Percentiles rank a stretch among this genome's conserved stretches.
These are phyloP conservation scores for Hermaeophaga mercurialis DNA, from an alignment of 2,888 invertebrate species.

Conservation along the genomic window DNA sequence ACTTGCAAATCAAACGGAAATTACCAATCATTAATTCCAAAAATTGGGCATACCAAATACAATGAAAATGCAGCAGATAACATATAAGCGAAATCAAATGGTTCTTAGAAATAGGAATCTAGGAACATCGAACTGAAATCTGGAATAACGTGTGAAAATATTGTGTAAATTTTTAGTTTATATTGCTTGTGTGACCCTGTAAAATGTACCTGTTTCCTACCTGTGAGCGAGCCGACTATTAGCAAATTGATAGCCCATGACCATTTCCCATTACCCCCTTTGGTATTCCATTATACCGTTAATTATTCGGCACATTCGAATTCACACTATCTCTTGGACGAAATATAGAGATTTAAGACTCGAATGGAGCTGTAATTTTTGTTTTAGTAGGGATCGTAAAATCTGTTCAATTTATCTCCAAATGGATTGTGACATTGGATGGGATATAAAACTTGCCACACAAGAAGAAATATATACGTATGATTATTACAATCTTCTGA, in stretches of 20 bases:
- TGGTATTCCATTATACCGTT: conserved; percentile 26
- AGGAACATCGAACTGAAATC: too few relatives aligned
- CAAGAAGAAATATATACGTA: conserved; percentile 2
- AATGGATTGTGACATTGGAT: not conserved
- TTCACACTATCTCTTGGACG: conserved; percentile 25
- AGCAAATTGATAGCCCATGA: conserved; percentile 31
- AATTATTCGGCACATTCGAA: conserved; percentile 27
- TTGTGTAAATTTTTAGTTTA: too few relatives aligned
- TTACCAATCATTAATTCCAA: too few relatives aligned
- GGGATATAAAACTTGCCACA: conserved; percentile 10
- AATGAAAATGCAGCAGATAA: too few relatives aligned
- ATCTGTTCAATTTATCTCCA: conserved; percentile 3
- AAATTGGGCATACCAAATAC: too few relatives aligned
- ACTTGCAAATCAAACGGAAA: too few relatives aligned
- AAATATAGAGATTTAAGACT: conserved; percentile 21
- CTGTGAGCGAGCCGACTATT: conserved; percentile 32
- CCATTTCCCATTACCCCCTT: conserved; percentile 28
- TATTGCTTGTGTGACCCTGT: conserved; percentile 37
- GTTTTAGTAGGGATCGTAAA: conserved; percentile 18
- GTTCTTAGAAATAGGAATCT: too few relatives aligned
- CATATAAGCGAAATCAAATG: too few relatives aligned
- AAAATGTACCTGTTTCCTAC: conserved; percentile 40
- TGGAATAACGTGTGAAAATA: too few relatives aligned
- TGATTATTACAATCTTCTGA: too few relatives aligned
- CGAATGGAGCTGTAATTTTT: conserved; percentile 10